These are phyloP conservation scores for Eupelmus urozonus DNA, from an alignment of 2,888 invertebrate genomes.

Conservation along the genomic window DNA sequence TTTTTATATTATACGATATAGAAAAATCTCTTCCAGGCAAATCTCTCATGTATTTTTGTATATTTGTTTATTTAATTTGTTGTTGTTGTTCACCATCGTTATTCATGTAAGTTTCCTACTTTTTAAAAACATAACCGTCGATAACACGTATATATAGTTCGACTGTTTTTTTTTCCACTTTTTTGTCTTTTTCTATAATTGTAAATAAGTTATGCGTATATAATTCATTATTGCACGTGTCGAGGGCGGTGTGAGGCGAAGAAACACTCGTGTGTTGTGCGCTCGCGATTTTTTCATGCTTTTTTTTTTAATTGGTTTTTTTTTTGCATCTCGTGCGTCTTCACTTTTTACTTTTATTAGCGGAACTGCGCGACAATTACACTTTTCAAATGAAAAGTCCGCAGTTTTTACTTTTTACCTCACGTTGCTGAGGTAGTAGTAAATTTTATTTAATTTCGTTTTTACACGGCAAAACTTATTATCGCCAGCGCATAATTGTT, in stretches of 20 bases:
- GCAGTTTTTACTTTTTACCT: constrained; percentile 13
- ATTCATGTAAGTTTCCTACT: constrained; percentile 33
- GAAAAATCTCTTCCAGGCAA: constrained; percentile 58
- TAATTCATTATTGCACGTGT: constrained; percentile 53
- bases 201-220: constrained; percentile 53
- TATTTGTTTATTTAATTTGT: constrained; percentile 31
- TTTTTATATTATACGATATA: constrained; percentile 46
- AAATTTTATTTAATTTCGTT: constrained; percentile 20
- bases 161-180: constrained; percentile 21
- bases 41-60: constrained; percentile 26
- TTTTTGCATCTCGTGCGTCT: constrained; percentile 24
- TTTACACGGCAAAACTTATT: constrained; percentile 36
- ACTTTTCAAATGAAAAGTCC: constrained; percentile 13
- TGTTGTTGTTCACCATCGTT: not conserved
- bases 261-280: constrained; percentile 64
- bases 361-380: not conserved
- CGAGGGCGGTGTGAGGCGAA: constrained; percentile 52
- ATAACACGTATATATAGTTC: constrained; percentile 52
- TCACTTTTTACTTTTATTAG: not conserved
- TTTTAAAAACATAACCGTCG: constrained; percentile 53
- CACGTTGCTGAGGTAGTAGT: not conserved
- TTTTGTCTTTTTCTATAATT: constrained; percentile 30
- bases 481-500: constrained; percentile 10
- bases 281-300: constrained; percentile 58
- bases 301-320: constrained; percentile 13